Evolutionary conservation across 2,113 vertebrate species (phyloP).

Genomic region (Ellobius talpinus): DNA sequence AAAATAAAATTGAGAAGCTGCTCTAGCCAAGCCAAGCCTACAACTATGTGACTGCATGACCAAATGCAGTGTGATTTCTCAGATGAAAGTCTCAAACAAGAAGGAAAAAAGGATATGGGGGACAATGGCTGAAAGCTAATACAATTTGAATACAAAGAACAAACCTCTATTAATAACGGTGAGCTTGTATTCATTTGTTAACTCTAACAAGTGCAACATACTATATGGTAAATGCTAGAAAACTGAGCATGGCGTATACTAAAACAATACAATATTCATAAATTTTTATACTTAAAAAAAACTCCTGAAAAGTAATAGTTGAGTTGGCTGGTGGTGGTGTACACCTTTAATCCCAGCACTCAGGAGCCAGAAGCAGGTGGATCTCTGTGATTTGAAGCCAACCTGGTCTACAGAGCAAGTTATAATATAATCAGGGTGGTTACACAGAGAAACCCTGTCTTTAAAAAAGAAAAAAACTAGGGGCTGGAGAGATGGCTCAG

Average conservation of each 20-base stretch:
- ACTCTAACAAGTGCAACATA: neutral
- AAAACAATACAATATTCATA: neutral
- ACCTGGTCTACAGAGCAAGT: neutral
- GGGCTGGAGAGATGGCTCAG: neutral
- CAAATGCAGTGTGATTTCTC: neutral
- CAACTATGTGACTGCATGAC: neutral
- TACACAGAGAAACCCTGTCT: neutral
- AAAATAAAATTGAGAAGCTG: constrained; percentile 17
- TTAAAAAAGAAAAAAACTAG: neutral
- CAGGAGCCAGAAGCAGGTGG: neutral
- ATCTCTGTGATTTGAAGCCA: neutral
- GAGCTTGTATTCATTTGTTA: neutral
- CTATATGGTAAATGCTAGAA: neutral
- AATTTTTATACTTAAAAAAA: neutral
- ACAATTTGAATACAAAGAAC: neutral
- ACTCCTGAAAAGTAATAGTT: neutral
- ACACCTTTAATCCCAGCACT: neutral
- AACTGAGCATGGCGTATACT: neutral
- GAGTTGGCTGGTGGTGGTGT: neutral
- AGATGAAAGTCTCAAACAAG: neutral
- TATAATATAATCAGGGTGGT: neutral
- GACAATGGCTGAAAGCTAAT: neutral
- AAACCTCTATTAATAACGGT: neutral
- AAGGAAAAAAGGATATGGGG: neutral
- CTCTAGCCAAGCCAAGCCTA: neutral